Percentiles rank a stretch among this genome's conserved stretches.
phyloP scores from a whole-genome alignment of 2,113 vertebrate genomes.

The Myiozetetes cayanensis region DNA sequence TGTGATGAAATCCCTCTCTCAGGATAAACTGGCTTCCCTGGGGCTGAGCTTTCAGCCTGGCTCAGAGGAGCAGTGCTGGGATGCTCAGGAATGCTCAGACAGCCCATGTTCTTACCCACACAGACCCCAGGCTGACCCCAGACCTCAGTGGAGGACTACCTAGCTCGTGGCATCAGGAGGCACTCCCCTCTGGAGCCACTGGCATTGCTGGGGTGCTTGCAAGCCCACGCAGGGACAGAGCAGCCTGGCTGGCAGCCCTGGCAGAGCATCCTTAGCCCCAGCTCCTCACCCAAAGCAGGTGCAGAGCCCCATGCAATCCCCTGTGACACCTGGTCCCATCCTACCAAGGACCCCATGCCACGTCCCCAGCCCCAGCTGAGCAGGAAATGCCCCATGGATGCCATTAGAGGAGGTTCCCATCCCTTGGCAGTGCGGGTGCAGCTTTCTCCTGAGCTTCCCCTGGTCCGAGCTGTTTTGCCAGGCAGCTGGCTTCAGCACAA shows the following conservation, averaged over 20 bases:
- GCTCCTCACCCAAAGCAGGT: neutral
- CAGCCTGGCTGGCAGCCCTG: neutral
- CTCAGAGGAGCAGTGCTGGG: neutral
- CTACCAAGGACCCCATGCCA: fast-evolving
- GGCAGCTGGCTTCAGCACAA: neutral
- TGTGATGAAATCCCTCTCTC: neutral
- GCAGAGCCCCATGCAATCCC: neutral
- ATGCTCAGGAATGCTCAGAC: neutral
- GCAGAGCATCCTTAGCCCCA: neutral
- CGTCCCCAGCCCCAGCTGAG: neutral
- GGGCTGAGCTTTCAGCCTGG: neutral
- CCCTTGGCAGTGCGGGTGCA: fast-evolving
- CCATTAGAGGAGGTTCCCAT: neutral
- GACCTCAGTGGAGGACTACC: neutral
- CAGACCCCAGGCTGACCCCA: neutral
- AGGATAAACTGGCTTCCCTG: neutral
- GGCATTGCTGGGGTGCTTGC: neutral
- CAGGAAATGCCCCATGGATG: neutral
- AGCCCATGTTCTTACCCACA: neutral
- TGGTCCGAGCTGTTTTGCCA: fast-evolving
- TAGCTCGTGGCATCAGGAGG: neutral
- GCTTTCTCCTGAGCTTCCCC: neutral
- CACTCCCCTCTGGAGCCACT: neutral
- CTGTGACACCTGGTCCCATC: neutral
- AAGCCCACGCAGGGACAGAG: neutral